phyloP scores from a whole-genome alignment of 2,797 vertebrate genomes.

The Leuciscus waleckii region DNA sequence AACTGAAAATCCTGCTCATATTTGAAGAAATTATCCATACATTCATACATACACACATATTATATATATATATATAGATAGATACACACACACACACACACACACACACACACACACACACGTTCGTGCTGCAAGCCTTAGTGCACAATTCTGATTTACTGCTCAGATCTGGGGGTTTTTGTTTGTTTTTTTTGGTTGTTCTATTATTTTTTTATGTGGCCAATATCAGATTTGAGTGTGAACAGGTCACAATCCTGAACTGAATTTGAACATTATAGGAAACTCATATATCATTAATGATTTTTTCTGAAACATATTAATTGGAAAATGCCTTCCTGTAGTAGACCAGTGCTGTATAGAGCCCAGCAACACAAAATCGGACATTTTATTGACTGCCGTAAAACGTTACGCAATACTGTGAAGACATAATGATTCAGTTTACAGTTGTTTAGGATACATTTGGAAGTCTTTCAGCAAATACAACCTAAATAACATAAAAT shows the following conservation, averaged over 20 bases:
- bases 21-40: background rate
- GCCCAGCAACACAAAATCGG: background rate
- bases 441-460: conserved; percentile 1
- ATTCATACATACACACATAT: background rate
- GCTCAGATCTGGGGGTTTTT: too few species aligned
- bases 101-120: too few species aligned
- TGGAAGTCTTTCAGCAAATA: conserved; percentile 5
- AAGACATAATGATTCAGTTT: background rate
- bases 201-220: too few species aligned
- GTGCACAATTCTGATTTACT: too few species aligned
- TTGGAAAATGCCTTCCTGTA: background rate
- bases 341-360: background rate
- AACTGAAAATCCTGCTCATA: background rate
- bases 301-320: too few species aligned
- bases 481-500: conserved; percentile 20
- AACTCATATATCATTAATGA: too few species aligned
- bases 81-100: background rate
- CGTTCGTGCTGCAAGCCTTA: too few species aligned
- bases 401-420: background rate
- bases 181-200: too few species aligned
- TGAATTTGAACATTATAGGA: too few species aligned
- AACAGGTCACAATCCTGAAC: background rate
- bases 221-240: background rate
- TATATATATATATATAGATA: too few species aligned
- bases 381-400: background rate